Percentiles rank a stretch among this genome's conserved stretches.
phyloP scores from a whole-genome alignment of 2,888 invertebrate species.

The Dryocosmus kuriphilus region DNA sequence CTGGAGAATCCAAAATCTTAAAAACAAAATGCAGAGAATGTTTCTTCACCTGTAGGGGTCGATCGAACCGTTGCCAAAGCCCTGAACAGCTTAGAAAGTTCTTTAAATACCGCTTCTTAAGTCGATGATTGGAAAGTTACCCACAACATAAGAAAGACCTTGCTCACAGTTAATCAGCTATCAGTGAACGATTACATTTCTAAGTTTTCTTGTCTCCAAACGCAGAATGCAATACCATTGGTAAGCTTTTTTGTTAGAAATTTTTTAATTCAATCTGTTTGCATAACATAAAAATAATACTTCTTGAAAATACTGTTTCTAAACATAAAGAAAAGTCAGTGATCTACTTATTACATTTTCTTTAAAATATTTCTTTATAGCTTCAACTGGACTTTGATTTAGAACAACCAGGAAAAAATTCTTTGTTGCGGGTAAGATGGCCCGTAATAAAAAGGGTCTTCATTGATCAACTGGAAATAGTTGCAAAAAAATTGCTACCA shows the following conservation, averaged over 20 bases:
- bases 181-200: not conserved
- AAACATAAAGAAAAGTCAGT: too few relatives aligned
- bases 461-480: not conserved
- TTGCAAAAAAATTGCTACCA: not conserved
- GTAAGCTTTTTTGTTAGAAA: not conserved
- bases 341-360: not conserved
- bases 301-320: too few relatives aligned
- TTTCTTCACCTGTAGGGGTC: not conserved
- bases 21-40: too few relatives aligned
- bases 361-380: not conserved
- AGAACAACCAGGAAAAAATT: not conserved
- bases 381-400: not conserved
- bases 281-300: too few relatives aligned
- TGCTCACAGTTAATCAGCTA: not conserved
- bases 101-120: not conserved
- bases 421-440: not conserved
- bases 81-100: not conserved
- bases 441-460: not conserved
- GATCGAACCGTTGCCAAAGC: not conserved
- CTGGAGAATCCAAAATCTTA: too few relatives aligned
- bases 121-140: not conserved
- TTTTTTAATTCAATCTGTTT: too few relatives aligned
- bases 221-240: constrained; percentile 10
- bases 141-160: not conserved
- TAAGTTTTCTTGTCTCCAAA: not conserved